Base-by-base conservation (phyloP, 2,888 invertebrate genomes). In the Thera britannica region DNA sequence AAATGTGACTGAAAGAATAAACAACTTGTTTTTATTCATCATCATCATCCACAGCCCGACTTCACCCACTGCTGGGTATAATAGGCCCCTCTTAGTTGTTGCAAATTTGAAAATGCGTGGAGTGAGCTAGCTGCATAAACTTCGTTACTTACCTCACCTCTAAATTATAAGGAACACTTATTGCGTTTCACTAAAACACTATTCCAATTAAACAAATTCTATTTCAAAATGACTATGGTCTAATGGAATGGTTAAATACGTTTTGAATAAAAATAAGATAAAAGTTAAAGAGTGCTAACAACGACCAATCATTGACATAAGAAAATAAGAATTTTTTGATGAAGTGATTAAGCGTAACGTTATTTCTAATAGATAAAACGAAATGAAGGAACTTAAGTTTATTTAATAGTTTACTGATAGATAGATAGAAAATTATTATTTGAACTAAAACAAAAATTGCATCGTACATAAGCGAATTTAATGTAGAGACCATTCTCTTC, bases 111-210 rank as follows among this genome's bases (percentile, higher is more conserved):
- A 23, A 23, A 23, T 23, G 23, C 5, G 12, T 49, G 6, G 48
- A 66, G 65, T 70, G 63, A 44, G 6, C 62, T 46, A 66, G 63
- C 69, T 63, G 38, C 44, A n/a, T 44, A 35, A 12, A 12, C 11
- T 60, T 58, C 41, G 38, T 36, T 52, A 62, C 44, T 46, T 46
- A 7, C 8, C 41, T 59, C 35, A 38, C 46, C 66, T 69, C 60
- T 75, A 75, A 73, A 73, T 73, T 65, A 51, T 69, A 57, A 67
- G 67, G 71, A 77, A 79, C 78, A 77, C 77, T 80, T 83, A 84
- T 83, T 84, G 76, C 77, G 70, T 67, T 67, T 55, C 65, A 72
- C 70, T 79, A 74, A 76, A 79, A 75, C 72, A 81, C 76, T 79
- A 76, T 74, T 72, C 74, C 75, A 77, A 77, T 76, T 73, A 75